These are phyloP conservation scores for Aspidiotus rigidus DNA, from an alignment of 2,888 invertebrate species.

Conservation along the genomic window DNA sequence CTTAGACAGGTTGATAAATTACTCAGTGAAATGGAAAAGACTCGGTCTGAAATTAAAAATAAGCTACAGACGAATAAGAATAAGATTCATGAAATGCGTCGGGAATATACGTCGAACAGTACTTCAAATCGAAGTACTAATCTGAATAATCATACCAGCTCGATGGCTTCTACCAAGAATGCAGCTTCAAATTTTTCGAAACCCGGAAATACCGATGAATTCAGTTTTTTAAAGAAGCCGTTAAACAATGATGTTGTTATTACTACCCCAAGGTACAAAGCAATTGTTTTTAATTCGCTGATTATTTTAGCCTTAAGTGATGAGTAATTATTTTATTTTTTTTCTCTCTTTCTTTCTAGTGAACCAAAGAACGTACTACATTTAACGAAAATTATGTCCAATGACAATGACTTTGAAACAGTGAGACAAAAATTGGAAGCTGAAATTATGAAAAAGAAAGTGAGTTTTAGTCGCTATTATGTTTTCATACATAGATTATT, in stretches of 20 bases:
- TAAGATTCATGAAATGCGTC: conserved; percentile 13
- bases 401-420: conserved; percentile 11
- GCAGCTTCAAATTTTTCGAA: neutral
- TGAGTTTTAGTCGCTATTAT: neutral
- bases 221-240: neutral
- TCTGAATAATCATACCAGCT: neutral
- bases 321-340: neutral
- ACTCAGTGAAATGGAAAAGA: conserved; percentile 24
- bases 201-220: neutral
- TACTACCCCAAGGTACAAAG: neutral
- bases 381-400: conserved; percentile 13
- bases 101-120: neutral
- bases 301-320: neutral
- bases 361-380: conserved; percentile 16
- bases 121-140: neutral
- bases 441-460: conserved; percentile 25
- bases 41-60: conserved; percentile 17
- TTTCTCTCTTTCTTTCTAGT: neutral
- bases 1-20: conserved; percentile 21
- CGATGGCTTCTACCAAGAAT: neutral
- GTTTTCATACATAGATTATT: neutral
- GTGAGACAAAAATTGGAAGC: conserved; percentile 29
- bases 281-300: neutral
- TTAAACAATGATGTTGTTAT: neutral
- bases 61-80: conserved; percentile 21